A percentile compares a stretch with the other conserved stretches of the same genome.
Conservation (phyloP, 2,113 vertebrate genomes). For the Antennarius striatus region DNA sequence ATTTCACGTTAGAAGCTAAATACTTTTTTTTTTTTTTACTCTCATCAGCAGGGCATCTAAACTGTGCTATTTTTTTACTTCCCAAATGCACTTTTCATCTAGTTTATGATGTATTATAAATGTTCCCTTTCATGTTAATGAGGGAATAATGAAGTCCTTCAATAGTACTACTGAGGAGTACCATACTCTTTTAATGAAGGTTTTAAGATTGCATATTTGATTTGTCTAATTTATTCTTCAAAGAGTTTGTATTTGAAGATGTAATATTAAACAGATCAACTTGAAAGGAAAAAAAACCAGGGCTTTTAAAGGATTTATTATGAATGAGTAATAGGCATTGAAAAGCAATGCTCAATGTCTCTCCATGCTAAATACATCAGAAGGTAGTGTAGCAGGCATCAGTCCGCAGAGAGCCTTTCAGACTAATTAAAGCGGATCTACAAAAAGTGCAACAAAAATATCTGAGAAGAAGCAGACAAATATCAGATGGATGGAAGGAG, state of each 20-base stretch:
- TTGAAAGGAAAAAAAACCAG: slow-evolving; percentile 69
- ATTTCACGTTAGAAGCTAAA: background rate
- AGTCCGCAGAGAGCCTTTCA: slow-evolving; percentile 52
- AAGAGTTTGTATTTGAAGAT: slow-evolving; percentile 76
- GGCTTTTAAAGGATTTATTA: slow-evolving; percentile 60
- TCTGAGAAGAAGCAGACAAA: slow-evolving; percentile 21
- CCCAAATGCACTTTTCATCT: slow-evolving; percentile 79
- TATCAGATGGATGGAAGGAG: slow-evolving; percentile 14
- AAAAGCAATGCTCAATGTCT: slow-evolving; percentile 56
- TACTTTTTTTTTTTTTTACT: slow-evolving; percentile 51
- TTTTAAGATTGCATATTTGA: slow-evolving; percentile 80
- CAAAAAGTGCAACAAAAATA: slow-evolving; percentile 20
- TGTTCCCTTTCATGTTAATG: slow-evolving; percentile 82
- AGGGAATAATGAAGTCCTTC: slow-evolving; percentile 78
- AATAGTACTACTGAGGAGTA: slow-evolving; percentile 68
- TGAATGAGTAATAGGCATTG: slow-evolving; percentile 70
- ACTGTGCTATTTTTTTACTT: slow-evolving; percentile 33
- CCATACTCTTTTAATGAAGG: slow-evolving; percentile 72
- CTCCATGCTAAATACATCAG: slow-evolving; percentile 53
- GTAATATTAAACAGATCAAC: slow-evolving; percentile 72
- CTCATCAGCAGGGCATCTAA: slow-evolving; percentile 60
- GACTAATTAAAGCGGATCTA: slow-evolving; percentile 55
- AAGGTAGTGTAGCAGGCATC: slow-evolving; percentile 29
- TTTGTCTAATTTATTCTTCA: slow-evolving; percentile 80
- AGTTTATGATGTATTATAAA: slow-evolving; percentile 83